Evolutionary conservation across 1,140 invertebrate species (phyloP).

Genomic region (Mylabris phalerata): DNA sequence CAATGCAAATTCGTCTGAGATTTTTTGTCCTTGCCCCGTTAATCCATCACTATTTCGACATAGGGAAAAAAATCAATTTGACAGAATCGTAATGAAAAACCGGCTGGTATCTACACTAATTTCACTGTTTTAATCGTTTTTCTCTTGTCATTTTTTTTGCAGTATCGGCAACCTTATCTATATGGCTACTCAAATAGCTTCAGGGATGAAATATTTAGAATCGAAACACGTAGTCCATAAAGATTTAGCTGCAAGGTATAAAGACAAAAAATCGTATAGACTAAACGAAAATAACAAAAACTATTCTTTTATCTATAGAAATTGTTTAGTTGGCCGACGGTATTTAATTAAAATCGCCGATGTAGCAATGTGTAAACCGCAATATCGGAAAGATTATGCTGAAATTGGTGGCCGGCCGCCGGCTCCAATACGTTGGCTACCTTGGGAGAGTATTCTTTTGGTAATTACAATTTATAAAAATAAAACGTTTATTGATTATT

Average conservation of each 20-base stretch:
- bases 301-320: conserved; percentile 49
- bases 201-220: conserved; percentile 81
- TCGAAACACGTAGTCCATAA: conserved; percentile 68
- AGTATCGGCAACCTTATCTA: conserved; percentile 75
- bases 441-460: conserved; percentile 74
- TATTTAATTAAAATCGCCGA: conserved; percentile 80
- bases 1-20: too few species aligned
- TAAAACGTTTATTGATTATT: too few species aligned
- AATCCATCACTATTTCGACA: too few species aligned
- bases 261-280: not conserved
- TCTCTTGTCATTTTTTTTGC: conserved; percentile 35
- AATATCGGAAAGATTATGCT: conserved; percentile 77
- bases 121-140: not conserved
- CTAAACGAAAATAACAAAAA: not conserved
- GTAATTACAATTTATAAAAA: conserved; percentile 40
- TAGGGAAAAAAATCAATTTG: not conserved
- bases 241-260: conserved; percentile 69
- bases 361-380: conserved; percentile 79
- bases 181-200: conserved; percentile 77
- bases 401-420: conserved; percentile 73
- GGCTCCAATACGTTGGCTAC: conserved; percentile 82
- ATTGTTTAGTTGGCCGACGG: conserved; percentile 76
- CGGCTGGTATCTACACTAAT: not conserved
- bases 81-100: not conserved
- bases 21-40: too few species aligned